Evolutionary conservation across 2,113 vertebrate genomes (phyloP), one percentile per base, ranked within the genome.

Genomic region (Oenanthe melanoleuca): DNA sequence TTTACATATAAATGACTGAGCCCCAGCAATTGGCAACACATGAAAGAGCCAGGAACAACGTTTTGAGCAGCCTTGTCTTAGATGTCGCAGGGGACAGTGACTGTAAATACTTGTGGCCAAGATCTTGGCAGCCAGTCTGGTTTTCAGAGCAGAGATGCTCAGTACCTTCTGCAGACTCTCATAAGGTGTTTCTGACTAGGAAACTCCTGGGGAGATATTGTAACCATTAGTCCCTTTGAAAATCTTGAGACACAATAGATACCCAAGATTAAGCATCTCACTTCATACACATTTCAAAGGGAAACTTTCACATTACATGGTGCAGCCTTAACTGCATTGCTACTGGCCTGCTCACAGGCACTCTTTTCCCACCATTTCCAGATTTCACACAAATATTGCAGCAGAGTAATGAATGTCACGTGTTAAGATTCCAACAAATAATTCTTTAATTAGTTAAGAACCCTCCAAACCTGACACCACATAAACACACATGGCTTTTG

Each of bases 71-170:
- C 3, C 3, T 1, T 79, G 33, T 16, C 53, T 53, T 9, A 42
- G 55, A 55, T 59, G 57, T 86, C 21, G 3, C 40, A 73, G 45
- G 8, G 21, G 16, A 57, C 14, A 73, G 57, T 21, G 59, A 72
- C 33, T 53, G 3, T 3, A 65, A 45, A n/a, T 4, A 34, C 21
- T 22, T 47, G 15, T 0, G 0, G 42, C 21, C 70, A 65, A 77
- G 37, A 53, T 52, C 61, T 56, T 50, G 60, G 47, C 17, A 66
- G 55, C 0, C 0, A 71, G 49, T 31, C 61, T 57, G 28, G 6
- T 42, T 81, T 92, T 64, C 29, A 74, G 33, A 74, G 60, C 3
- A 14, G 29, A 40, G 56, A 31, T 89, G 61, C 67, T 86, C 6
- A 0, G 38, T 20, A 64, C 7, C 28, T 90, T 64, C 17, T 67